Base-by-base conservation (phyloP, 2,797 vertebrate species). In the Ctenochaetus hawaiiensis region DNA sequence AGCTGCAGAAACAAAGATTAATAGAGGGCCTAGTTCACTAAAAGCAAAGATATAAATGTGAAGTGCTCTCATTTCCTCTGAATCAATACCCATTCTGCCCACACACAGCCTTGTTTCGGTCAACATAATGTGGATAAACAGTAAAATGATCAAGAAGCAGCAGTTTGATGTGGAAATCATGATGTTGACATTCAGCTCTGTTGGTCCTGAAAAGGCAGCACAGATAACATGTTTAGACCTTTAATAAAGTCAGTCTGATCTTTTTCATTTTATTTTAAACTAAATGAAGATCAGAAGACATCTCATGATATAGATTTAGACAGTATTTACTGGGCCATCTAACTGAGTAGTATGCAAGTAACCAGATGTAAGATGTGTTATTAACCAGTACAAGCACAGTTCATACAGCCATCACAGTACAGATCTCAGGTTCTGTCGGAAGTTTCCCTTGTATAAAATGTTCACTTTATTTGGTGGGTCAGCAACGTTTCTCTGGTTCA, bases 301-400 rank as follows among this genome's bases (percentile, higher is more conserved):
- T 8, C 39, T 30, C 8, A 37, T 23, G 9, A 41, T 69, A 0
- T 49, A 54, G 22, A 63, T 39, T n/a, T 14, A 20, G 45, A 39
- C 22, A 23, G 23, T 70, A 8, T 17, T 7, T 8, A 11, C 2
- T 48, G 10, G 8, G 58, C 17, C 57, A 43, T 22, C 22, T 43
- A 39, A 48, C 23, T 37, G 61, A 66, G 75, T 52, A 41, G 52
- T 75, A 56, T 67, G 47, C 54, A 80, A 61, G 48, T 56, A 34
- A 34, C 5, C 5, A 34, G 11, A 41, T 9, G 39, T 9, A 37
- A 48, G 37, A 52, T 63, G 20, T 30, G 43, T 6, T 45, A 22
- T 66, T 53, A 12, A 57, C 16, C 37, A 26, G 7, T 52, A 37
- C 10, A 2, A 18, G 39, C 30, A 34, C 30, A 34, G 30, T 34